These are phyloP conservation scores for Heliconius hewitsoni DNA, from an alignment of 1,140 invertebrate species.

Conservation along the genomic window DNA sequence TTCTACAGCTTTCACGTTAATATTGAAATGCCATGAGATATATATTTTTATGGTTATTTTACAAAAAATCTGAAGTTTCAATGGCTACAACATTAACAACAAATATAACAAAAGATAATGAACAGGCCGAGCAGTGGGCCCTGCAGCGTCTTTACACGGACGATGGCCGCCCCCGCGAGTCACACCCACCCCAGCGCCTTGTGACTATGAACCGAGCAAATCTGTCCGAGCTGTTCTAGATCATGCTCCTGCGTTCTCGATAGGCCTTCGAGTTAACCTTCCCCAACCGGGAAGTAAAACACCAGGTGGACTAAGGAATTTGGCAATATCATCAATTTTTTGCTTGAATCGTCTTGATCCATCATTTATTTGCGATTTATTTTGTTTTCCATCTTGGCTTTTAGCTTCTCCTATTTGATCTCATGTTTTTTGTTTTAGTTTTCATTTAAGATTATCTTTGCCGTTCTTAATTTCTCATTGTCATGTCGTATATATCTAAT, in stretches of 20 bases:
- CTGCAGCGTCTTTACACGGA: conserved; percentile 88
- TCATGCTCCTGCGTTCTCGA: conserved; percentile 86
- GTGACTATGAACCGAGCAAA: conserved; percentile 91
- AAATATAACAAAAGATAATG: not conserved
- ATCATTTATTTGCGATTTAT: conserved; percentile 29
- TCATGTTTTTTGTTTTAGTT: not conserved
- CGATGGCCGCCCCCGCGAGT: conserved; percentile 86
- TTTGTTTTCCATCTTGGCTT: not conserved
- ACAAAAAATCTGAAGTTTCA: no score
- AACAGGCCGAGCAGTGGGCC: conserved; percentile 82
- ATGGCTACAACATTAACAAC: no score
- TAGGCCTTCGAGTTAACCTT: conserved; percentile 83
- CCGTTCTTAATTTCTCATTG: not conserved
- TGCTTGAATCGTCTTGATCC: conserved; percentile 24
- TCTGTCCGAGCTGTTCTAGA: conserved; percentile 85
- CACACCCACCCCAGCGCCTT: conserved; percentile 90
- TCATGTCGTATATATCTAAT: not conserved
- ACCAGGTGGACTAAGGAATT: conserved; percentile 57
- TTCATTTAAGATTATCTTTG: not conserved
- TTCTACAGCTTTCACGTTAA: no score
- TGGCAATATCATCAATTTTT: not conserved
- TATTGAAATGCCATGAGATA: no score
- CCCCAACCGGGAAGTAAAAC: conserved; percentile 63
- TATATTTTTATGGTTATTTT: no score
- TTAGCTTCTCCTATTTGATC: not conserved